phyloP scores from a whole-genome alignment of 2,888 invertebrate species.

The Ypsolopha scabrella region DNA sequence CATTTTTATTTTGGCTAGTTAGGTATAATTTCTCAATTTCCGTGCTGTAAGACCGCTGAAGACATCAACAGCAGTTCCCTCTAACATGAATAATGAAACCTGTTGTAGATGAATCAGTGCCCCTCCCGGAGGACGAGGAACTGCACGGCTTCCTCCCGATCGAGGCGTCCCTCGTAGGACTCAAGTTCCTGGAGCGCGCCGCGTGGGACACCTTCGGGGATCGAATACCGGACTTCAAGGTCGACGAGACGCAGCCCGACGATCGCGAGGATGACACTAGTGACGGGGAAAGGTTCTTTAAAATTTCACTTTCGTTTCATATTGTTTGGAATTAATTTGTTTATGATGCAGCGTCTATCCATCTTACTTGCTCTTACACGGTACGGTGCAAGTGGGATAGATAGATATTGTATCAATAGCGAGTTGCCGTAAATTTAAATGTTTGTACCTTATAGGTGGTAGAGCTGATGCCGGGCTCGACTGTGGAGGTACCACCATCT shows the following conservation, averaged over 20 bases:
- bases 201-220: conserved; percentile 46
- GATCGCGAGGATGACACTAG: conserved; percentile 6
- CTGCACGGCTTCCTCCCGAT: conserved; percentile 84
- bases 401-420: too few species aligned
- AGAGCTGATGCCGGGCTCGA: too few species aligned
- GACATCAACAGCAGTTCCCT: too few species aligned
- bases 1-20: too few species aligned
- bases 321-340: background rate
- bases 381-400: too few species aligned
- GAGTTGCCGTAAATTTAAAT: too few species aligned
- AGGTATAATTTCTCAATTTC: too few species aligned
- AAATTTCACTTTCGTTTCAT: background rate
- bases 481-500: too few species aligned
- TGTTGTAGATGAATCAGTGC: conserved; percentile 70
- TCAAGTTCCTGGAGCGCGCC: conserved; percentile 55
- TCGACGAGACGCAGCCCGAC: conserved; percentile 12
- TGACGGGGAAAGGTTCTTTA: background rate
- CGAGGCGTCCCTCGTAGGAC: conserved; percentile 66
- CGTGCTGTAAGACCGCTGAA: too few species aligned
- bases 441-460: too few species aligned
- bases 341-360: background rate
- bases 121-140: conserved; percentile 84
- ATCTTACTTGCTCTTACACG: too few species aligned
- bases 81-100: conserved; percentile 1
- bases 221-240: conserved; percentile 27